A percentile compares a stretch with the other conserved stretches of the same genome.
phyloP scores from a whole-genome alignment of 2,797 vertebrate species.

The Protosalanx chinensis region DNA sequence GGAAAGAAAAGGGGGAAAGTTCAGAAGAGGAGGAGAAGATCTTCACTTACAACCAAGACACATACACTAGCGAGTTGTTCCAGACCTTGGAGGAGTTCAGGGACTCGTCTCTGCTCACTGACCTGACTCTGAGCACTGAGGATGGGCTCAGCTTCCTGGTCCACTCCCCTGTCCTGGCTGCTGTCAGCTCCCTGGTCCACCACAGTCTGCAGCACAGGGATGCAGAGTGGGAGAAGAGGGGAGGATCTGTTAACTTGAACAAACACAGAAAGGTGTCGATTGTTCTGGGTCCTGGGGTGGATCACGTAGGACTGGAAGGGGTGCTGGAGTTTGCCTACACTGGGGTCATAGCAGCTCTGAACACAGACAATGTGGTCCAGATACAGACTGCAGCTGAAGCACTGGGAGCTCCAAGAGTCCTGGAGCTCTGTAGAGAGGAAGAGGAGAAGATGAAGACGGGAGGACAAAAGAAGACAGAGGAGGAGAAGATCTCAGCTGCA shows the following conservation, averaged over 20 bases:
- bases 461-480: slow-evolving; percentile 11
- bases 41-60: slow-evolving; percentile 31
- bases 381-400: slow-evolving; percentile 55
- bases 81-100: slow-evolving; percentile 49
- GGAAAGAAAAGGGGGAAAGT: slow-evolving; percentile 3
- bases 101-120: slow-evolving; percentile 62
- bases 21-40: slow-evolving; percentile 10
- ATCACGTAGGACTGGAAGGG: slow-evolving; percentile 55
- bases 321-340: slow-evolving; percentile 75
- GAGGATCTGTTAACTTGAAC: neutral
- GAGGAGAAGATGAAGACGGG: slow-evolving; percentile 17
- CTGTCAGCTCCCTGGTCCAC: slow-evolving; percentile 60
- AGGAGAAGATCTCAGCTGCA: slow-evolving; percentile 12
- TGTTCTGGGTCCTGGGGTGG: slow-evolving; percentile 52
- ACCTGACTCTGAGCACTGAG: slow-evolving; percentile 60
- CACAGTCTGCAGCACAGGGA: slow-evolving; percentile 32
- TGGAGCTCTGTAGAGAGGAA: slow-evolving; percentile 51
- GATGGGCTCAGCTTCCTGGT: slow-evolving; percentile 42
- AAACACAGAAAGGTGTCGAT: slow-evolving; percentile 34
- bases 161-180: slow-evolving; percentile 68
- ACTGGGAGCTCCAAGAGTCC: slow-evolving; percentile 53
- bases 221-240: neutral
- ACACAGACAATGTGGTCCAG: slow-evolving; percentile 20
- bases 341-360: slow-evolving; percentile 51
- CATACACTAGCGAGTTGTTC: slow-evolving; percentile 56